Evolutionary conservation across 2,797 vertebrate species (phyloP), one percentile per base, ranked within the genome.

Genomic region (Typhlichthys subterraneus): DNA sequence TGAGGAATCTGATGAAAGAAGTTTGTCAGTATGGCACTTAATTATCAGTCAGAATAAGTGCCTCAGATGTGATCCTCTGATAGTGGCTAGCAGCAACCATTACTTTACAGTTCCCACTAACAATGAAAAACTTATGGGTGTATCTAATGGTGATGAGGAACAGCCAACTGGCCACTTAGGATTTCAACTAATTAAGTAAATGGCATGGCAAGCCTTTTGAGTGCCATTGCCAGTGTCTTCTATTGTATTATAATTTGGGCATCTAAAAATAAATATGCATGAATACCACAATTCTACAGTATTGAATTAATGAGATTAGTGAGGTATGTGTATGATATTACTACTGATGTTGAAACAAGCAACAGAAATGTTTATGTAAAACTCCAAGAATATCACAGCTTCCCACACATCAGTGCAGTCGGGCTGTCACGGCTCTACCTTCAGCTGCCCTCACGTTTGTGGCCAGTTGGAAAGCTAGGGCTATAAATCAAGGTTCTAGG

Each of bases 21-120:
- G 85, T 92, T 92, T 92, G 90, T 92, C 92, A 93, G 91, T 80
- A 83, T 77, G 85, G 85, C 88, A 87, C 91, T 92, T 92, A 92
- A 93, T 92, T 92, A 92, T 90, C 91, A 88, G 88, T 77, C 84
- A 79, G 81, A 86, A 86, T 86, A 90, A 77, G 80, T 87, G 87
- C 80, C 82, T 89, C 82, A 84, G 89, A 89, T 87, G 89, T 81
- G 75, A 81, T 84, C 83, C 84, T 85, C 77, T 87, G 85, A 92
- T 88, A 84, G 87, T 75, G 79, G 87, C 88, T 87, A 86, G 78
- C 78, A 86, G 84, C 86, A 85, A 87, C 83, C 81, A 84, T 73
- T 80, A 80, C 84, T 85, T 81, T 79, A 82, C 76, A 76, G 81
- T 71, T 76, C 76, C 78, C 77, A 74, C 84, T 84, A 85, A 91